Evolutionary conservation across 2,888 invertebrate species (phyloP).

Genomic region (Machimus rusticus): DNA sequence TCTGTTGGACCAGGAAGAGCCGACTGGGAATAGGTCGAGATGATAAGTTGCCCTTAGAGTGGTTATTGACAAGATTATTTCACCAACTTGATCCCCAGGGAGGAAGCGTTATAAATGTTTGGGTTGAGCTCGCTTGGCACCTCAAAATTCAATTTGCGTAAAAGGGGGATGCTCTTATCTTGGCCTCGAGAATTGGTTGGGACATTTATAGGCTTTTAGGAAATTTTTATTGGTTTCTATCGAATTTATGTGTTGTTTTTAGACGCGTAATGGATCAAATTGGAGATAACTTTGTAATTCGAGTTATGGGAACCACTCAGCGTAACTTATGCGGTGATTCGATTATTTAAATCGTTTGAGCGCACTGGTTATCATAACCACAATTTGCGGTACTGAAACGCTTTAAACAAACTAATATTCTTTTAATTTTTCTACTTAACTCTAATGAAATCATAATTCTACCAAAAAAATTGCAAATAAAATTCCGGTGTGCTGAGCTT

Average conservation of each 20-base stretch:
- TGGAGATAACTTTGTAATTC: background rate
- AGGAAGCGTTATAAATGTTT: background rate
- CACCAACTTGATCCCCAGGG: background rate
- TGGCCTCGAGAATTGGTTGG: background rate
- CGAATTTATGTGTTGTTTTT: background rate
- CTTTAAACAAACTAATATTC: background rate
- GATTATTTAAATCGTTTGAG: background rate
- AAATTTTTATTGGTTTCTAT: background rate
- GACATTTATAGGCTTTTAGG: background rate
- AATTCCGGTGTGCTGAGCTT: too few relatives aligned
- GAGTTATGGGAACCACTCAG: background rate
- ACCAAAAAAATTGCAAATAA: too few relatives aligned
- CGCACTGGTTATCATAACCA: background rate
- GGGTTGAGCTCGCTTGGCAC: background rate
- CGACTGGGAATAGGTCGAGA: background rate
- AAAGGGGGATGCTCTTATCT: background rate
- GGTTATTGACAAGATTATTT: slow-evolving; percentile 34
- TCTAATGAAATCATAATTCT: too few relatives aligned
- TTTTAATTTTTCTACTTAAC: too few relatives aligned
- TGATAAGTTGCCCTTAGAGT: slow-evolving; percentile 20
- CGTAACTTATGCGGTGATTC: background rate
- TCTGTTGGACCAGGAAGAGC: background rate
- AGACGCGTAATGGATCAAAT: background rate
- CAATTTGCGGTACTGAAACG: background rate
- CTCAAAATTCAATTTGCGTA: background rate